phyloP scores from a whole-genome alignment of 1,140 invertebrate genomes.

The Coelopa frigida region DNA sequence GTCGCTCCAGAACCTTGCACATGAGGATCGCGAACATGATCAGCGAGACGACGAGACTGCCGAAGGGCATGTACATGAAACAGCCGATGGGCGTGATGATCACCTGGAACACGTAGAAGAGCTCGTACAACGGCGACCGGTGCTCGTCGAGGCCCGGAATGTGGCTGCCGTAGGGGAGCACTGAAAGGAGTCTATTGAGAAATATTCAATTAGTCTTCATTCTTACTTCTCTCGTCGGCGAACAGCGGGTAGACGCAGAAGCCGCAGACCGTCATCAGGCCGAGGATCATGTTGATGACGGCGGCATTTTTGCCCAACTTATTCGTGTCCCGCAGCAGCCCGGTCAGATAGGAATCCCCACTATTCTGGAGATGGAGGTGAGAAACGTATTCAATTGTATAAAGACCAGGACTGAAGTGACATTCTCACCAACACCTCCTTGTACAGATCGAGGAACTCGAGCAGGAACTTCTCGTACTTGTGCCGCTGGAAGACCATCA shows the following conservation, averaged over 20 bases:
- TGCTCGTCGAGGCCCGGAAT: constrained; percentile 1
- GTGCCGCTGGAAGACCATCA: constrained; percentile 23
- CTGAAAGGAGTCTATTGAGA: constrained; percentile 3
- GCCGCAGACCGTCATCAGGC: not conserved
- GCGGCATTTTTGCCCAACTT: not conserved
- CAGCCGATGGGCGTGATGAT: constrained; percentile 2
- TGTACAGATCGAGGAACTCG: constrained; percentile 14
- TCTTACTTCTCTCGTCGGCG: not conserved
- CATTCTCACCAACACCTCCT: constrained; percentile 7
- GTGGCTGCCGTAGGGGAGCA: constrained; percentile 1
- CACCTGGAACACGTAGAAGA: constrained; percentile 1
- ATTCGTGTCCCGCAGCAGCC: not conserved
- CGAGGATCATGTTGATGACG: not conserved
- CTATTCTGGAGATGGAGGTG: not conserved
- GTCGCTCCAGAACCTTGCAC: not conserved
- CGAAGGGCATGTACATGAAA: constrained; percentile 7
- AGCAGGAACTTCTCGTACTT: constrained; percentile 21
- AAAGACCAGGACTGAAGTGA: too few species aligned
- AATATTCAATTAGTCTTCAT: not conserved
- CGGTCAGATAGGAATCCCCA: not conserved
- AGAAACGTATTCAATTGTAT: not conserved
- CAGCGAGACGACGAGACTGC: not conserved
- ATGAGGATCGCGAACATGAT: constrained; percentile 6
- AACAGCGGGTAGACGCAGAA: not conserved
- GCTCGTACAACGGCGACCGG: not conserved